Conservation (phyloP, 2,888 invertebrate genomes). For the Volucella inflata region DNA sequence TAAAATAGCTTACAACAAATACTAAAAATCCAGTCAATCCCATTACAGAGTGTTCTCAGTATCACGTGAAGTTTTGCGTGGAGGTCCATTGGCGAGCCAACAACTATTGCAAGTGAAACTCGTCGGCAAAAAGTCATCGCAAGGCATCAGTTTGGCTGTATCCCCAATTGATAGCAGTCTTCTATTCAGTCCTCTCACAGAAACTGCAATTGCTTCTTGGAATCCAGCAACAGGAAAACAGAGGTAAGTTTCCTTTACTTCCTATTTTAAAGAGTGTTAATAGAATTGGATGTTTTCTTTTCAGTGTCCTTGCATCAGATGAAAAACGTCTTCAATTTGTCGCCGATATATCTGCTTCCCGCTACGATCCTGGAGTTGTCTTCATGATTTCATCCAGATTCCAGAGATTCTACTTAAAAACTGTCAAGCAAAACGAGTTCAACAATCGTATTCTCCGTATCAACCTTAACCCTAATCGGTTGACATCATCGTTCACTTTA, state of each 20-base stretch:
- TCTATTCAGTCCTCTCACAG: slow-evolving; percentile 90
- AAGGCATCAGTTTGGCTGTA: slow-evolving; percentile 90
- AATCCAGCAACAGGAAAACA: slow-evolving; percentile 90
- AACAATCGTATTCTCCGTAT: slow-evolving; percentile 90
- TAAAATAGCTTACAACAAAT: neutral
- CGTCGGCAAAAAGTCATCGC: slow-evolving; percentile 93
- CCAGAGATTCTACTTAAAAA: slow-evolving; percentile 91
- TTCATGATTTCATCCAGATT: slow-evolving; percentile 91
- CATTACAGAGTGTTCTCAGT: slow-evolving; percentile 89
- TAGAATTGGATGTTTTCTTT: slow-evolving; percentile 4
- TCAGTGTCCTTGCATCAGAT: slow-evolving; percentile 89
- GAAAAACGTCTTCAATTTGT: slow-evolving; percentile 90
- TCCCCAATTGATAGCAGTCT: slow-evolving; percentile 90
- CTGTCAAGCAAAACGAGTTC: slow-evolving; percentile 87
- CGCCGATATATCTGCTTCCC: slow-evolving; percentile 89
- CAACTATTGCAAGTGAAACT: slow-evolving; percentile 90
- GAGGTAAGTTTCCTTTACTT: slow-evolving; percentile 84
- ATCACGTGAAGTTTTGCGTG: slow-evolving; percentile 88
- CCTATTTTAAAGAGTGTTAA: neutral
- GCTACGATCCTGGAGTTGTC: slow-evolving; percentile 88
- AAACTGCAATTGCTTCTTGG: slow-evolving; percentile 92
- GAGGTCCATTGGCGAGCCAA: slow-evolving; percentile 89
- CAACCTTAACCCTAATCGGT: slow-evolving; percentile 76
- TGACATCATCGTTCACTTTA: slow-evolving; percentile 21
- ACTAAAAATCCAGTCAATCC: neutral